Base-by-base conservation (phyloP, 2,888 invertebrate species). In the Mythimna vitellina region DNA sequence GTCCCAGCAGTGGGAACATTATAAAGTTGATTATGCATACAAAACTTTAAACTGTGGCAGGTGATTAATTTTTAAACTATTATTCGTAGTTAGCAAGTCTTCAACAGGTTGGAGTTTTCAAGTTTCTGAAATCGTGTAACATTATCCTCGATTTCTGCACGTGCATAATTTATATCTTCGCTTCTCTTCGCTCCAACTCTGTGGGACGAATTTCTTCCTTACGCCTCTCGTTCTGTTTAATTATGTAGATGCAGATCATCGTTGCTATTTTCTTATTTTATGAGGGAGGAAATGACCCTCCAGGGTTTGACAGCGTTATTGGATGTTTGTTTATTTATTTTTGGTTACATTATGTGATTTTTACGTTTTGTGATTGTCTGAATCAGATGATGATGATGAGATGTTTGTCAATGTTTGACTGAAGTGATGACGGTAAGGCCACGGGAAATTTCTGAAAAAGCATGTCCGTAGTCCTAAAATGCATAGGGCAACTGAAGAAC, bases 91-190 rank as follows among this genome's bases (percentile, higher is more conserved):
- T 90, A 86, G 70, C 71, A 89, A 92, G 86, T 90, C 89, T 88
- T 92, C 92, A 92, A 91, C 92, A 92, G 92, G 91, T 92, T 63
- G 75, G 81, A 91, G 87, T 90, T 91, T 86, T 76, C 84, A 92
- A 92, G 90, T 92, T 90, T 86, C 77, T 69, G 78, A 84, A 87
- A 89, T 88, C 81, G 87, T 54, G 81, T 82, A 87, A 88, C 89
- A 87, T 87, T 90, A 90, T 88, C 90, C 88, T 79, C 88, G 88
- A 91, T 92, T 88, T 90, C 81, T 82, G 79, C 87, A 90, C 90
- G 91, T 94, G 92, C 93, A 95, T 95, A 93, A 94, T 94, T 94
- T 90, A 95, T 95, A 89, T 88, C 78, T 25, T 78, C 79, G 83
- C 82, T 75, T 74, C 68, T 78, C 76, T 46, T 73, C 78, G 73